Conservation (phyloP, 2,888 invertebrate species). For the Hofmannophila pseudospretella region DNA sequence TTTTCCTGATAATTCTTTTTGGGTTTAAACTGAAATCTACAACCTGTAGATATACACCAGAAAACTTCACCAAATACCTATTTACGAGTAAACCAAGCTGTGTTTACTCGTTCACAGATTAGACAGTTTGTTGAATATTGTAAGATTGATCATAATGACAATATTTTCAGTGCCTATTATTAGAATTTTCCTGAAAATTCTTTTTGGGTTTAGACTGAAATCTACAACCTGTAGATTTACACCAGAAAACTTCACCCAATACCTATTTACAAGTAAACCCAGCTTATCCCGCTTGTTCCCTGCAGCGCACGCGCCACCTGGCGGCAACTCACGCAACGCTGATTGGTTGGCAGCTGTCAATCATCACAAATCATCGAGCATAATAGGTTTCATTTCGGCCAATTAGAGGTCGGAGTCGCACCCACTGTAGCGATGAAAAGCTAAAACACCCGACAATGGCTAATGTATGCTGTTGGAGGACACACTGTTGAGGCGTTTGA, state of each 20-base stretch:
- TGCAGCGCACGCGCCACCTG: conserved; percentile 54
- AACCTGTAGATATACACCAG: too few species aligned
- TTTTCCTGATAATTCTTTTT: too few species aligned
- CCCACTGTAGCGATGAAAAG: conserved; percentile 44
- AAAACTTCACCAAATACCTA: neutral
- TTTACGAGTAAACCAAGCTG: neutral
- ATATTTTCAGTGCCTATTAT: too few species aligned
- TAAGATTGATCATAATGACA: too few species aligned
- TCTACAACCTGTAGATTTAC: too few species aligned
- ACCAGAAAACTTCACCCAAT: neutral
- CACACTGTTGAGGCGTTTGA: neutral
- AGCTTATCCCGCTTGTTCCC: neutral
- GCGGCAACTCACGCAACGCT: conserved; percentile 44
- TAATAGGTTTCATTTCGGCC: conserved; percentile 62
- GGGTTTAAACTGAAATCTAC: too few species aligned
- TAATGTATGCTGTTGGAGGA: conserved; percentile 21
- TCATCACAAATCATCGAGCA: conserved; percentile 54
- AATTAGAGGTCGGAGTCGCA: conserved; percentile 49
- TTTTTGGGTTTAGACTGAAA: too few species aligned
- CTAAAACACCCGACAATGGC: conserved; percentile 27
- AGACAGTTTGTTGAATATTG: too few species aligned
- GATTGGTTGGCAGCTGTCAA: conserved; percentile 73
- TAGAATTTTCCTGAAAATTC: too few species aligned
- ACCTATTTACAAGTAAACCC: neutral
- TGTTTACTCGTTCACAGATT: neutral